Evolutionary conservation across 2,113 vertebrate species (phyloP).

Genomic region (Tamias sibiricus): DNA sequence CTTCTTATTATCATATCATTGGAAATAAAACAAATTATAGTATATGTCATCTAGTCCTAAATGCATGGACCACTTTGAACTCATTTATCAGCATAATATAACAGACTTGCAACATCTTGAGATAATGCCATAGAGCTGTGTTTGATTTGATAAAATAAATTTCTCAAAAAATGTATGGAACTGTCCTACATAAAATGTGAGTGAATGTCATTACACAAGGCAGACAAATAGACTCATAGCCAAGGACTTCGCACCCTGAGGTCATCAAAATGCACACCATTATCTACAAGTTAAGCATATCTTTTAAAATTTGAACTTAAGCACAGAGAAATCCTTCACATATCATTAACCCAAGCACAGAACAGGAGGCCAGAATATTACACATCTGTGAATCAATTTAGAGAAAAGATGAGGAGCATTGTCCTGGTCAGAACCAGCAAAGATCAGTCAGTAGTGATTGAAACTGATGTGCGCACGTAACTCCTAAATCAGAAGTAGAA

Average conservation of each 20-base stretch:
- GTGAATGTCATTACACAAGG: neutral
- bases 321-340: slow-evolving; percentile 76
- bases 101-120: neutral
- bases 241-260: slow-evolving; percentile 17
- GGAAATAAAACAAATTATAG: neutral
- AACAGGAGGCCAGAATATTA: slow-evolving; percentile 57
- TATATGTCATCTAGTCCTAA: neutral
- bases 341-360: slow-evolving; percentile 67
- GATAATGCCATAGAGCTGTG: neutral
- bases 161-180: neutral
- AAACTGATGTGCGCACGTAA: slow-evolving; percentile 37
- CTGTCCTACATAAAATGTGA: neutral
- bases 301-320: slow-evolving; percentile 66
- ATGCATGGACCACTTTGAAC: neutral
- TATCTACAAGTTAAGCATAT: slow-evolving; percentile 37
- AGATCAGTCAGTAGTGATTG: slow-evolving; percentile 60
- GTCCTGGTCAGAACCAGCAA: slow-evolving; percentile 67
- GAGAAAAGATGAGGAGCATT: slow-evolving; percentile 58
- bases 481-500: slow-evolving; percentile 49
- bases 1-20: neutral
- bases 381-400: slow-evolving; percentile 69
- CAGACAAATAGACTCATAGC: slow-evolving; percentile 47
- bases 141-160: slow-evolving; percentile 16
- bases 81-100: slow-evolving; percentile 10
- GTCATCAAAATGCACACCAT: slow-evolving; percentile 49